Base-by-base conservation (phyloP, 2,888 invertebrate genomes). In the Sclerodermus sp. region DNA sequence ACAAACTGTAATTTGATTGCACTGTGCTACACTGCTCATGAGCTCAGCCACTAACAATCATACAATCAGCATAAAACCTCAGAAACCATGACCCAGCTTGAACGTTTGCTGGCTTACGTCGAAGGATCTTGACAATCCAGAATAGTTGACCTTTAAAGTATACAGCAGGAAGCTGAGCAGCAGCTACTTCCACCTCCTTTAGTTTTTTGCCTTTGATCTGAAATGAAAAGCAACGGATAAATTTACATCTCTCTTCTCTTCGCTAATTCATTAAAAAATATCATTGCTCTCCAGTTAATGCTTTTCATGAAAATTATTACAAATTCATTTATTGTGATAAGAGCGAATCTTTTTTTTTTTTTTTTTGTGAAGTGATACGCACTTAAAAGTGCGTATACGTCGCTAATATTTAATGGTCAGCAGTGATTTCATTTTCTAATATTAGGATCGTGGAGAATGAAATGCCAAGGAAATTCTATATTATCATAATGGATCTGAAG, bases 191-290 rank as follows among this genome's bases (percentile, higher is more conserved):
- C 91, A 67, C 93, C 92, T 66, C 92, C 92, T 89, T 94, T 94
- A 84, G 93, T 93, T 82, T 93, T 93, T 83, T 93, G 93, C 83
- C 93, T 87, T 86, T 93, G 93, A 88, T 93, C 93, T 94, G 85
- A 69, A 88, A 85, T 74, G 74, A 42, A 66, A 57, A 47, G 34
- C 9, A 15, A 34, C 34, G 13, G 10, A 34, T 13, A 13, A 34
- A 34, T 34, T 34, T 8, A 23, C 4, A 3, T 23, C 8, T 8
- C 8, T 23, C 8, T 23, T 23, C 23, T n/a, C 10, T 34, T 8
- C 34, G 12, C 34, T n/a, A 8, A n/a, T 34, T n/a, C 2, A 4
- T 34, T 10, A 10, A 34, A 4, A 34, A 34, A 12, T 34, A 34
- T 34, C 34, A 13, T 8, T 23, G 3, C 23, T 23, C 23, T 5